phyloP scores from a whole-genome alignment of 2,888 invertebrate genomes.

The Ptilodon capucinus region DNA sequence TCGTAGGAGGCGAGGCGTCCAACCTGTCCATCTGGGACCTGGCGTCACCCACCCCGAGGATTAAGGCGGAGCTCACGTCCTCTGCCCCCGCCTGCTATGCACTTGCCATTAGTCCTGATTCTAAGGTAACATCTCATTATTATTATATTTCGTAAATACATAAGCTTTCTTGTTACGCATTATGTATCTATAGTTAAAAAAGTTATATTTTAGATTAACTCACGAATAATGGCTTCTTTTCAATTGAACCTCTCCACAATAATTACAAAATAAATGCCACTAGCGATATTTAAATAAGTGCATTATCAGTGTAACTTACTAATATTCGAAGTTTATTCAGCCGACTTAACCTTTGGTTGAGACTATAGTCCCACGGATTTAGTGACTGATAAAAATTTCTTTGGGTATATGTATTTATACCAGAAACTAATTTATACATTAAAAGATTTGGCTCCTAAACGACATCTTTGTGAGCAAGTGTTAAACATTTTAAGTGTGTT shows the following conservation, averaged over 20 bases:
- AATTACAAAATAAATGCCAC: no score
- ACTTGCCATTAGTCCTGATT: slow-evolving; percentile 97
- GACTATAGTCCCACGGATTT: not conserved
- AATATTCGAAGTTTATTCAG: no score
- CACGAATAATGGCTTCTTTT: no score
- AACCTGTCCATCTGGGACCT: slow-evolving; percentile 98
- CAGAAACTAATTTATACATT: not conserved
- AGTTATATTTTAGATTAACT: no score
- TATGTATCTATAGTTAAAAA: no score
- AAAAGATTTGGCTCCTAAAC: not conserved
- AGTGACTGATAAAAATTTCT: not conserved
- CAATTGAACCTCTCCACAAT: no score
- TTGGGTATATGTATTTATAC: not conserved
- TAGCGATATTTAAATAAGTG: no score
- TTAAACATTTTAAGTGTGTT: no score
- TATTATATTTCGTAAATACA: not conserved
- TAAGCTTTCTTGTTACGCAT: no score
- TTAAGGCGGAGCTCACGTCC: slow-evolving; percentile 96
- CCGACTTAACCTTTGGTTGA: no score
- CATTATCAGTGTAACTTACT: no score
- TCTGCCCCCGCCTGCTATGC: slow-evolving; percentile 98
- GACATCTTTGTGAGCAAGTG: not conserved
- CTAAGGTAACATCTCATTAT: slow-evolving; percentile 84
- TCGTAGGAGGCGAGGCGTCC: slow-evolving; percentile 98
- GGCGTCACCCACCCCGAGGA: slow-evolving; percentile 93